Conservation (phyloP, 2,797 vertebrate species). For the Eulemur rubriventer region DNA sequence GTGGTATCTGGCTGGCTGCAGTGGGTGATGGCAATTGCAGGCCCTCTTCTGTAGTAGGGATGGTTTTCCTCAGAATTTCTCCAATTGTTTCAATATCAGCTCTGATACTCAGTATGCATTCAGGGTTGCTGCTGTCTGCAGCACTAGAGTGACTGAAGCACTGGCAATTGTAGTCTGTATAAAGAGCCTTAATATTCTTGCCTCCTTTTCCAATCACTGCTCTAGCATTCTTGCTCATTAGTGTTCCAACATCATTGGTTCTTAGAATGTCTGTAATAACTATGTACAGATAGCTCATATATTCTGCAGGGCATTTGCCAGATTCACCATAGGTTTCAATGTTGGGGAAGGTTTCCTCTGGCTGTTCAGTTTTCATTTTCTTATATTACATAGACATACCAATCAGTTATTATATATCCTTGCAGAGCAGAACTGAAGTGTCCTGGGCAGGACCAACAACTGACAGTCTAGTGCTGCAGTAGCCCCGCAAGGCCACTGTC, state of each 20-base stretch:
- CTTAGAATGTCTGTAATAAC: not conserved
- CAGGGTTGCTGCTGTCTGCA: not conserved
- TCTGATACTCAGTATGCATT: slow-evolving; percentile 96
- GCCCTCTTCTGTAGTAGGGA: slow-evolving; percentile 95
- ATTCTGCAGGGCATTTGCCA: slow-evolving; percentile 96
- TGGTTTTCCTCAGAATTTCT: slow-evolving; percentile 98
- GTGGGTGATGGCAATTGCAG: slow-evolving; percentile 83
- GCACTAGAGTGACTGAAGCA: not conserved
- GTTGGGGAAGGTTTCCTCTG: not conserved
- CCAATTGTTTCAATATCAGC: slow-evolving; percentile 98
- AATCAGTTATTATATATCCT: slow-evolving; percentile 81
- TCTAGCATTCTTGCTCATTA: slow-evolving; percentile 96
- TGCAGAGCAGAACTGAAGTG: slow-evolving; percentile 77
- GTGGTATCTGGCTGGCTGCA: slow-evolving; percentile 82
- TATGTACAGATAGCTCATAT: slow-evolving; percentile 82
- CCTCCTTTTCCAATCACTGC: slow-evolving; percentile 95
- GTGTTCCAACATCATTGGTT: slow-evolving; percentile 91
- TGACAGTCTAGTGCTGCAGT: slow-evolving; percentile 77
- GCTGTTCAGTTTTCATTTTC: not conserved
- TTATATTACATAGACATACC: not conserved
- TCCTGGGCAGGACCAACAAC: slow-evolving; percentile 81
- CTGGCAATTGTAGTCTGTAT: slow-evolving; percentile 87
- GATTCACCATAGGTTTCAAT: slow-evolving; percentile 78
- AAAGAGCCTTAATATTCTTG: slow-evolving; percentile 96
- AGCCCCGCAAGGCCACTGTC: slow-evolving; percentile 39